Evolutionary conservation across 2,797 vertebrate species (phyloP).

Genomic region (Odontamblyopus lacepedii): DNA sequence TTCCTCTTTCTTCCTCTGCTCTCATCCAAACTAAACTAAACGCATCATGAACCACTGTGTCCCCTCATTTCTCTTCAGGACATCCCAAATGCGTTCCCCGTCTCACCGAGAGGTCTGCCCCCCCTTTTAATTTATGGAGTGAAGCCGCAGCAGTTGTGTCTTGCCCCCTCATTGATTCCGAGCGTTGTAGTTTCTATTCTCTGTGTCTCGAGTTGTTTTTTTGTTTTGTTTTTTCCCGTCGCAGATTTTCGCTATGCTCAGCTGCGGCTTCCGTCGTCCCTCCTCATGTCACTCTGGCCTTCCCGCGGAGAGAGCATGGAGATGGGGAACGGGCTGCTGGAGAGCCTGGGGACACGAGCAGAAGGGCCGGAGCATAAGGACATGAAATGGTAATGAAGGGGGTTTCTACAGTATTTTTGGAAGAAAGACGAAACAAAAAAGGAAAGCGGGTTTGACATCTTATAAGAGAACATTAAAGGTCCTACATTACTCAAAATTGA

Average conservation of each 20-base stretch:
- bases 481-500: no score
- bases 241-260: slow-evolving; percentile 55
- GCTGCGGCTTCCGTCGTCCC: slow-evolving; percentile 74
- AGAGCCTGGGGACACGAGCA: slow-evolving; percentile 70
- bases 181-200: slow-evolving; percentile 16
- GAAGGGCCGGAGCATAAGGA: slow-evolving; percentile 9
- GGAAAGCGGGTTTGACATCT: not conserved
- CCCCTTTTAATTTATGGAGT: slow-evolving; percentile 58
- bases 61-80: slow-evolving; percentile 36
- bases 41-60: slow-evolving; percentile 55
- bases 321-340: slow-evolving; percentile 78
- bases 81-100: slow-evolving; percentile 19
- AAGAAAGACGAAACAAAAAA: not conserved
- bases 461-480: not conserved
- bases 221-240: slow-evolving; percentile 27
- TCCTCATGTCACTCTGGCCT: slow-evolving; percentile 77
- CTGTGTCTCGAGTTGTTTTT: slow-evolving; percentile 13
- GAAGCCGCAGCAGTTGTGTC: slow-evolving; percentile 69
- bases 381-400: slow-evolving; percentile 11
- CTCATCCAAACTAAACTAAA: slow-evolving; percentile 27
- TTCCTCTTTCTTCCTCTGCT: no score
- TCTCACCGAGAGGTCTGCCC: slow-evolving; percentile 56
- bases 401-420: slow-evolving; percentile 5
- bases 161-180: slow-evolving; percentile 59
- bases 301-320: slow-evolving; percentile 80